Percentiles rank a stretch among this genome's conserved stretches.
Evolutionary conservation across 2,113 vertebrate species (phyloP).

Genomic region (Chloropsis cyanopogon): DNA sequence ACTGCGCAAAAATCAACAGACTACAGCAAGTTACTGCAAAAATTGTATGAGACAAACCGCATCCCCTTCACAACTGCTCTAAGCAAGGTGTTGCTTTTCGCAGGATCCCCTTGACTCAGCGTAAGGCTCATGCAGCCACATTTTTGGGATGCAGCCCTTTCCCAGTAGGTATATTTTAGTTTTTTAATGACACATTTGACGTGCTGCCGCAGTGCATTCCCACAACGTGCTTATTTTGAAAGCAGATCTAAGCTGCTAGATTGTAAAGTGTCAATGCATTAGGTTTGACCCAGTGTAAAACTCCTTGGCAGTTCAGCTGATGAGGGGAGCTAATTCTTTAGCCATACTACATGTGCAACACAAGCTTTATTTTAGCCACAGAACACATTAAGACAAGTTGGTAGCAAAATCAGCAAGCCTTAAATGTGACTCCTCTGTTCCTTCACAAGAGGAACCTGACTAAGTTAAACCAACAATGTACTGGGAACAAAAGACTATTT

Average conservation of each 20-base stretch:
- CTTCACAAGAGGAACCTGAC: not conserved
- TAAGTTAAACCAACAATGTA: not conserved
- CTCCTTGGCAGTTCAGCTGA: not conserved
- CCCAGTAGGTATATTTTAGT: not conserved
- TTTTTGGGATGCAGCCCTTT: not conserved
- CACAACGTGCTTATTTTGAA: not conserved
- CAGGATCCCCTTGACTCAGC: not conserved
- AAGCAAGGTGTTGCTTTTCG: rapidly evolving
- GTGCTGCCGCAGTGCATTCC: too few species aligned
- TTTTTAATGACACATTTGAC: not conserved
- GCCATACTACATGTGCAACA: not conserved
- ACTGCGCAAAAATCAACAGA: not conserved
- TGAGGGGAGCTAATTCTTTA: not conserved
- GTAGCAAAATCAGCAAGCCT: not conserved
- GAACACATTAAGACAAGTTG: not conserved
- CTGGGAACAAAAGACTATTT: not conserved
- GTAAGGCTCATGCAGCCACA: rapidly evolving
- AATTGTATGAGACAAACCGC: not conserved
- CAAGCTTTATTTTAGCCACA: not conserved
- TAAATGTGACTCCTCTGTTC: not conserved
- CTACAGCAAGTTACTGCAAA: conserved; percentile 9
- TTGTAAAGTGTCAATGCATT: not conserved
- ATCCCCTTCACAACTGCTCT: not conserved
- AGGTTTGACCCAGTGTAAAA: not conserved
- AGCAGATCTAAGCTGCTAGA: not conserved